A percentile compares a stretch with the other conserved stretches of the same genome.
phyloP scores from a whole-genome alignment of 1,140 invertebrate species.

The Pemphigus obesinymphae region DNA sequence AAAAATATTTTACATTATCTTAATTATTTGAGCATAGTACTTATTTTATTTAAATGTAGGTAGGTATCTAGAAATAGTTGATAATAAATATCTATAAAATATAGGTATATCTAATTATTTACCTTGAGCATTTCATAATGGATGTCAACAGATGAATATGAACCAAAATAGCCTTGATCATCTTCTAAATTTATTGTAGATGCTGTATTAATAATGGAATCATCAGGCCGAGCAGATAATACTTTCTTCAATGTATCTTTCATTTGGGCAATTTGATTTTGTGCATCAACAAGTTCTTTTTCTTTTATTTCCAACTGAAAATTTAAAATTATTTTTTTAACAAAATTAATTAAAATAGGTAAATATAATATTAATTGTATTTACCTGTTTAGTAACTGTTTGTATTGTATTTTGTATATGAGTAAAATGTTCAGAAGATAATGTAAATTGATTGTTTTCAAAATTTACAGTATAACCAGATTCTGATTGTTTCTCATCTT shows the following conservation, averaged over 20 bases:
- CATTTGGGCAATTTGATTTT: constrained; percentile 63
- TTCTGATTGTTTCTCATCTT: constrained; percentile 43
- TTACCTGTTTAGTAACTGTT: constrained; percentile 50
- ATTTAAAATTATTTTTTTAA: not conserved
- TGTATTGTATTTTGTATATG: constrained; percentile 61
- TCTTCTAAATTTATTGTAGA: constrained; percentile 50
- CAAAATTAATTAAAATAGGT: not conserved
- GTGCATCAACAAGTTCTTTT: constrained; percentile 56
- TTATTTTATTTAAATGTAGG: no score
- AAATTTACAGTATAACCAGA: constrained; percentile 52
- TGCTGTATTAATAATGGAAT: constrained; percentile 48
- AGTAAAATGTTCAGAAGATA: constrained; percentile 60
- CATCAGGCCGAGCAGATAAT: constrained; percentile 50
- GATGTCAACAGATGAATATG: constrained; percentile 96
- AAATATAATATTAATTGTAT: constrained; percentile 15
- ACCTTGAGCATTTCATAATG: constrained; percentile 91
- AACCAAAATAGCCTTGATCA: constrained; percentile 80
- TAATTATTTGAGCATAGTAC: no score
- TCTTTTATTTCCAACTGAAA: constrained; percentile 56
- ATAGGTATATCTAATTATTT: constrained; percentile 45
- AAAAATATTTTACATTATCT: no score
- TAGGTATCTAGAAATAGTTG: no score
- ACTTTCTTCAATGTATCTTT: constrained; percentile 56
- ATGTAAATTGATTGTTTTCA: constrained; percentile 59
- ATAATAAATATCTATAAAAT: no score